Percentiles rank a stretch among this genome's conserved stretches.
These are phyloP conservation scores for Coendou prehensilis DNA, from an alignment of 2,797 vertebrate species.

Conservation along the genomic window DNA sequence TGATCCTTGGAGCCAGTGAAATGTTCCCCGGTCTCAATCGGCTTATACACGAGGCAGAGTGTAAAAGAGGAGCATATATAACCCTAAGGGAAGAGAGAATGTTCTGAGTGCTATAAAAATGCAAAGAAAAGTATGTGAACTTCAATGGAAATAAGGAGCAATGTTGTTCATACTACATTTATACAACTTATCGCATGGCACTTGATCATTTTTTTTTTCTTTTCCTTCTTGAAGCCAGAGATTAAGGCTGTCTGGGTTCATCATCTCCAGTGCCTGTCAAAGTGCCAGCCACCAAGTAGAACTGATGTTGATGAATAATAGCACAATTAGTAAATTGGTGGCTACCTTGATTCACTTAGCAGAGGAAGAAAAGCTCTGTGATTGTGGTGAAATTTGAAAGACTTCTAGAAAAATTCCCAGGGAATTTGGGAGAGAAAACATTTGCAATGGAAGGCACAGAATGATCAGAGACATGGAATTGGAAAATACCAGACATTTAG, in stretches of 20 bases:
- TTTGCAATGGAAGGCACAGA: neutral
- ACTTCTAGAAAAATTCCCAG: neutral
- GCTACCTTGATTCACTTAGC: slow-evolving; percentile 10
- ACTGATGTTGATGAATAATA: neutral
- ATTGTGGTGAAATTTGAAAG: neutral
- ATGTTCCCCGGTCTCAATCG: slow-evolving; percentile 15
- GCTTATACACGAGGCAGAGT: neutral
- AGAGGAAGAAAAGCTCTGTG: neutral
- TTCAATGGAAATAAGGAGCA: neutral
- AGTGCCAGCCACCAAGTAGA: neutral
- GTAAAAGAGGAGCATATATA: neutral
- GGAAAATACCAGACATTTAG: neutral
- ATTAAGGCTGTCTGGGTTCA: neutral
- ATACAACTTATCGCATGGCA: neutral
- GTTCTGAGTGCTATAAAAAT: slow-evolving; percentile 39
- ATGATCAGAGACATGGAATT: neutral
- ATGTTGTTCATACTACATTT: neutral
- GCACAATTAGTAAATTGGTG: neutral
- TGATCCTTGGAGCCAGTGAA: neutral
- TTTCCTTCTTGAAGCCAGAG: slow-evolving; percentile 35
- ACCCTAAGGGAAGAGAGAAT: neutral
- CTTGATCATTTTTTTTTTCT: slow-evolving; percentile 29
- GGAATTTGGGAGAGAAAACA: neutral
- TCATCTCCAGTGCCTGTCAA: neutral
- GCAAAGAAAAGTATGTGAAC: slow-evolving; percentile 21